Evolutionary conservation across 2,113 vertebrate species (phyloP).

Genomic region (Periophthalmodon schlosseri): DNA sequence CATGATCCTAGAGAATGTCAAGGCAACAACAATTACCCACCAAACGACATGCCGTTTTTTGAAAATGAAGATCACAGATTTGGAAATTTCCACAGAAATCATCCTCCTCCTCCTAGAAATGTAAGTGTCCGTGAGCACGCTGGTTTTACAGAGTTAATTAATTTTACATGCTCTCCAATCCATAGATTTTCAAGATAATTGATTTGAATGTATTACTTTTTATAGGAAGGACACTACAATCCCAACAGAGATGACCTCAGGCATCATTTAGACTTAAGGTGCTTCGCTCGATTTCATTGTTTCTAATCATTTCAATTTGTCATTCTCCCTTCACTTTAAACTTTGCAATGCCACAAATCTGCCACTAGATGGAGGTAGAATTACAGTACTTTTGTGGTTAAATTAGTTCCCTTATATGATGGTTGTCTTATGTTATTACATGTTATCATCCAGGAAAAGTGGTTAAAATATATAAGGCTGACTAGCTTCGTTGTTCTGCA

Average conservation of each 20-base stretch:
- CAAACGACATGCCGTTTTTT: conserved; percentile 25
- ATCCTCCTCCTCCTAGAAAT: conserved; percentile 39
- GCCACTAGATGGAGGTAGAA: conserved; percentile 61
- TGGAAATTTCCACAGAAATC: conserved; percentile 38
- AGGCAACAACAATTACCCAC: conserved; percentile 19
- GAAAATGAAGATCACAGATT: conserved; percentile 37
- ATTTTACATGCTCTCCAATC: neutral
- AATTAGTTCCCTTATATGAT: neutral
- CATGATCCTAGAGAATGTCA: conserved; percentile 35
- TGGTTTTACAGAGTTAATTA: neutral
- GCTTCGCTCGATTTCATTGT: conserved; percentile 5
- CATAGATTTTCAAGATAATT: neutral
- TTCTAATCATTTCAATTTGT: neutral
- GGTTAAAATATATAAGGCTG: neutral
- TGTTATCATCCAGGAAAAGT: neutral
- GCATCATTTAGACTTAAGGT: conserved; percentile 65
- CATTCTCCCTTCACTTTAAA: neutral
- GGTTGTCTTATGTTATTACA: no score
- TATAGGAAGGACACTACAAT: conserved; percentile 51
- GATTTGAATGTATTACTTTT: conserved; percentile 9
- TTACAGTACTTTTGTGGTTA: conserved; percentile 14
- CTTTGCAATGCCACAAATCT: conserved; percentile 8
- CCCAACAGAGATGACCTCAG: conserved; percentile 57
- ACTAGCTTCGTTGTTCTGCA: neutral
- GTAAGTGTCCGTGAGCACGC: conserved; percentile 26